These are phyloP conservation scores for Urosaurus nigricauda DNA, from an alignment of 2,797 vertebrate species.

Conservation along the genomic window DNA sequence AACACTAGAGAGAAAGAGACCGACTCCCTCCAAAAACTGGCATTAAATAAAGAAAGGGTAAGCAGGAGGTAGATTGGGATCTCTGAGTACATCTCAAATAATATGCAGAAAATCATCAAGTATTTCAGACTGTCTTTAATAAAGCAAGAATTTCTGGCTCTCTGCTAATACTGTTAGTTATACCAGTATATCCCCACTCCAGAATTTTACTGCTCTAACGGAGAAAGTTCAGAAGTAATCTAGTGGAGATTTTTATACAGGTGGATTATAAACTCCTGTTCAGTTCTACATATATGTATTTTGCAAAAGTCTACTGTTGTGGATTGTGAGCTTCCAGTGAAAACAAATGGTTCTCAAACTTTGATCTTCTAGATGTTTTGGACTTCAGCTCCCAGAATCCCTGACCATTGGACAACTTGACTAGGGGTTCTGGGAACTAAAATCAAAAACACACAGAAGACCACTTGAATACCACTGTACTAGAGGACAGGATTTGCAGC, in stretches of 20 bases:
- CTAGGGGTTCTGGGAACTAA: too few relatives aligned
- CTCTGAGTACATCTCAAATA: neutral
- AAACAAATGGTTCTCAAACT: too few relatives aligned
- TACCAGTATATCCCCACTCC: neutral
- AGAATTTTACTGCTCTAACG: neutral
- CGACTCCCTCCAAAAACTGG: neutral
- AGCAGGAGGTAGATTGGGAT: neutral
- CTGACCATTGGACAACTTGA: too few relatives aligned
- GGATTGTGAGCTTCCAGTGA: neutral
- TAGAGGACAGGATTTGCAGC: neutral
- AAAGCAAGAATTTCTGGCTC: neutral
- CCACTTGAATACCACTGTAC: too few relatives aligned
- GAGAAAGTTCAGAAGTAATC: neutral
- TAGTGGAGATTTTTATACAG: neutral
- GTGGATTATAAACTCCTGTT: neutral
- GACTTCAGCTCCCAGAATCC: too few relatives aligned
- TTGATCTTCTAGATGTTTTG: too few relatives aligned
- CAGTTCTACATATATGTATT: neutral
- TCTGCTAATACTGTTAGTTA: neutral
- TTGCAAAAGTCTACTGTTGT: neutral
- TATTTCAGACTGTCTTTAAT: neutral
- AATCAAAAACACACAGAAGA: too few relatives aligned
- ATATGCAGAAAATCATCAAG: neutral
- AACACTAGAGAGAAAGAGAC: neutral
- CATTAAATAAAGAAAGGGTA: neutral